These are phyloP conservation scores for Carabus problematicus DNA, from an alignment of 2,888 invertebrate species.

Conservation along the genomic window DNA sequence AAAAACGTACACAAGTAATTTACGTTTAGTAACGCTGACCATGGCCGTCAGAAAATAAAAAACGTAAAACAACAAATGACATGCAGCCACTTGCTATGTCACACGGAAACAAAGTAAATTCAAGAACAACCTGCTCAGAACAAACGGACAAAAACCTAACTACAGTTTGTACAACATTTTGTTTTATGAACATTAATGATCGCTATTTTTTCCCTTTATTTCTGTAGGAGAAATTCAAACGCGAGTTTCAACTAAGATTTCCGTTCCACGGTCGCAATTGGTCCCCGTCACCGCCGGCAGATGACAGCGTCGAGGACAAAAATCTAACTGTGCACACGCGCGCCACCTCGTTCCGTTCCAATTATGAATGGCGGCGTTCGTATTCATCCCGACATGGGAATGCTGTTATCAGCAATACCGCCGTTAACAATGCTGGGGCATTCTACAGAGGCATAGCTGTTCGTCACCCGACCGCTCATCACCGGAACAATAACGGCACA, in stretches of 20 bases:
- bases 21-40: no score
- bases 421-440: constrained; percentile 48
- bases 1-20: no score
- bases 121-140: no score
- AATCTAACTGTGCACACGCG: constrained; percentile 48
- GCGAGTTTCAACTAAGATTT: constrained; percentile 77
- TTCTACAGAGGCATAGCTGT: constrained; percentile 52
- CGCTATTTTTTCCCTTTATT: not conserved
- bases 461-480: constrained; percentile 37
- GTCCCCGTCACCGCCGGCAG: constrained; percentile 49
- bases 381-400: constrained; percentile 39
- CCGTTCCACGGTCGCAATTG: constrained; percentile 61
- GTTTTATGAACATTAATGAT: no score
- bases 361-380: constrained; percentile 44
- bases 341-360: constrained; percentile 36
- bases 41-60: no score
- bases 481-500: constrained; percentile 8
- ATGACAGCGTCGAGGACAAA: constrained; percentile 53
- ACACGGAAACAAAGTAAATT: no score
- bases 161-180: no score
- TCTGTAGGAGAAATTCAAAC: constrained; percentile 77
- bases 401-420: constrained; percentile 18
- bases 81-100: no score
- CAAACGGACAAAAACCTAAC: no score
- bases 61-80: no score